Conservation (phyloP, 2,888 invertebrate genomes). For the Liposcelis brunnea region DNA sequence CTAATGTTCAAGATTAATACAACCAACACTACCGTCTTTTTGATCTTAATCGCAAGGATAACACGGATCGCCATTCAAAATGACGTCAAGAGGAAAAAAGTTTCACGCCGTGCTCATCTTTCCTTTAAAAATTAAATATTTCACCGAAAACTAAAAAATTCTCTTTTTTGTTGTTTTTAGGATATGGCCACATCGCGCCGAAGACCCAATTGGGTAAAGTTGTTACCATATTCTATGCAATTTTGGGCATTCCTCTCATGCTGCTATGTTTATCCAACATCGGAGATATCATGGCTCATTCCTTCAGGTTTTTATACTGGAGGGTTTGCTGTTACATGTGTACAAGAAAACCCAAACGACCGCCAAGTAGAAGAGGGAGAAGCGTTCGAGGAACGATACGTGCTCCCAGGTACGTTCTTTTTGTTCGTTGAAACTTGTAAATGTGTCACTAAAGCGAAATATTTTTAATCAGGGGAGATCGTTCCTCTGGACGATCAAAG, state of each 20-base stretch:
- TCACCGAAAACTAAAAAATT: too few species aligned
- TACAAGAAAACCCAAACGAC: slow-evolving; percentile 53
- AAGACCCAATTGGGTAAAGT: slow-evolving; percentile 88
- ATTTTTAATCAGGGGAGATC: slow-evolving; percentile 19
- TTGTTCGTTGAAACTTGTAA: background rate
- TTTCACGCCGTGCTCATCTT: too few species aligned
- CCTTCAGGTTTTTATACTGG: slow-evolving; percentile 88
- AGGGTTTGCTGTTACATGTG: slow-evolving; percentile 80
- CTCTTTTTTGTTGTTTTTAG: slow-evolving; percentile 32
- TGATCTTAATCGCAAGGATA: too few species aligned
- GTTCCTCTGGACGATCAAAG: slow-evolving; percentile 28
- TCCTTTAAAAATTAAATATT: too few species aligned
- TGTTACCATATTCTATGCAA: slow-evolving; percentile 89
- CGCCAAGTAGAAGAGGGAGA: slow-evolving; percentile 27
- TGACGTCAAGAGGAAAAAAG: too few species aligned
- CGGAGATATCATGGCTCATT: slow-evolving; percentile 85
- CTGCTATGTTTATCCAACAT: slow-evolving; percentile 85
- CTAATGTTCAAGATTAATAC: too few species aligned
- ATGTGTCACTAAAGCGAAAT: background rate
- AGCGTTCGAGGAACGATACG: slow-evolving; percentile 26
- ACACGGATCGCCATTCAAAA: too few species aligned
- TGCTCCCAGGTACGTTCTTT: slow-evolving; percentile 17
- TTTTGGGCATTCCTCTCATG: slow-evolving; percentile 89
- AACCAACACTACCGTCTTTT: too few species aligned
- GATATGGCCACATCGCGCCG: slow-evolving; percentile 89